Percentiles rank a stretch among this genome's conserved stretches.
Evolutionary conservation across 2,113 vertebrate genomes (phyloP).

Genomic region (Raja brachyura): DNA sequence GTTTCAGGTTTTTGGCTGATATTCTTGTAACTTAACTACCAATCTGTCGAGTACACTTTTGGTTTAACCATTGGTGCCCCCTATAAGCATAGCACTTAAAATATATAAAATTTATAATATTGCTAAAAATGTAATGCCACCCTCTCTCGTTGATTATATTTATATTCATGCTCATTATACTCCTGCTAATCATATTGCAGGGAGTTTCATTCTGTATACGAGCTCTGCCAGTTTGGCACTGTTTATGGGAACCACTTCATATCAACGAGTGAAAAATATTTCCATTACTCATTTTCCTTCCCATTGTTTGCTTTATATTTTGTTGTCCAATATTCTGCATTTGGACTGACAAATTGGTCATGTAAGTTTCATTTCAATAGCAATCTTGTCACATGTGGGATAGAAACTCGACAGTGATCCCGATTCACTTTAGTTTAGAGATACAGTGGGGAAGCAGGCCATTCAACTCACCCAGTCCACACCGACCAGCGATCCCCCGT

Average conservation of each 20-base stretch:
- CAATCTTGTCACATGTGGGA: background rate
- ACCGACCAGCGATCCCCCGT: no score
- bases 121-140: background rate
- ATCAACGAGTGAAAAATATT: background rate
- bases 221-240: background rate
- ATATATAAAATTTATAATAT: background rate
- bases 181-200: background rate
- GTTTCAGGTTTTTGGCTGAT: no score
- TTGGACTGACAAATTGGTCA: background rate
- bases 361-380: background rate
- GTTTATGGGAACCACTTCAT: background rate
- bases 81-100: background rate
- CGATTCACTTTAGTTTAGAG: no score
- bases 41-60: no score
- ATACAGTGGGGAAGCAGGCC: no score
- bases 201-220: background rate
- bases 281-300: conserved; percentile 6
- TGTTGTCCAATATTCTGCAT: background rate
- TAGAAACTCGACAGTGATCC: background rate
- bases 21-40: no score
- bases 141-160: background rate
- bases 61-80: no score
- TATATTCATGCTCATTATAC: background rate
- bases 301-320: background rate
- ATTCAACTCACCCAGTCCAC: no score